These are phyloP conservation scores for Perca flavescens DNA, from an alignment of 2,113 vertebrate species.

Conservation along the genomic window DNA sequence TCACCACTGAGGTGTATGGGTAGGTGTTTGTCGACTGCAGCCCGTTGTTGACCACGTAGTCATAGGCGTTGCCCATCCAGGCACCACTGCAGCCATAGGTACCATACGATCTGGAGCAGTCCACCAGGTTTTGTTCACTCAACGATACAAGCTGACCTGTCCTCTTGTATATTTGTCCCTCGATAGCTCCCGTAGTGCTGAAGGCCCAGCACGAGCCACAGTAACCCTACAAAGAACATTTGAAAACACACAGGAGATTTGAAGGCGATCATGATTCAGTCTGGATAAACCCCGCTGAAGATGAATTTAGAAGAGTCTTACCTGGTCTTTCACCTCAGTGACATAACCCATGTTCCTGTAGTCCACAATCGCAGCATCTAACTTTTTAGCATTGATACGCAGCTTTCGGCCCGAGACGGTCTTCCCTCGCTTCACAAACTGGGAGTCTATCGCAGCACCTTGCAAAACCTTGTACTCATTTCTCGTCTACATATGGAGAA, in stretches of 20 bases:
- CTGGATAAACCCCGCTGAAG: neutral
- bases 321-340: slow-evolving; percentile 86
- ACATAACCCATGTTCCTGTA: slow-evolving; percentile 84
- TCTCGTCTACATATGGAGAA: slow-evolving; percentile 65
- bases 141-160: slow-evolving; percentile 82
- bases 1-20: slow-evolving; percentile 84
- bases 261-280: neutral
- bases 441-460: slow-evolving; percentile 73
- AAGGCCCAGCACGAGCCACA: slow-evolving; percentile 89
- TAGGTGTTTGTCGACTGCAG: slow-evolving; percentile 79
- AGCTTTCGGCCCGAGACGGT: slow-evolving; percentile 64
- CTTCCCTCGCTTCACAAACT: slow-evolving; percentile 65
- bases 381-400: slow-evolving; percentile 62
- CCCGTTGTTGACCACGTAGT: slow-evolving; percentile 83
- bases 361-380: slow-evolving; percentile 67
- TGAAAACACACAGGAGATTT: neutral
- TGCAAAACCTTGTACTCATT: slow-evolving; percentile 79
- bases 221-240: slow-evolving; percentile 75
- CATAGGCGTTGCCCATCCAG: slow-evolving; percentile 86
- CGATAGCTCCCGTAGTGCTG: slow-evolving; percentile 86
- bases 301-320: slow-evolving; percentile 21
- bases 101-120: slow-evolving; percentile 83
- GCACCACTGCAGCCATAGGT: slow-evolving; percentile 85
- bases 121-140: slow-evolving; percentile 87
- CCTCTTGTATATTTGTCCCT: slow-evolving; percentile 83